These are phyloP conservation scores for Collichthys lucidus DNA, from an alignment of 2,113 vertebrate genomes.

Conservation along the genomic window DNA sequence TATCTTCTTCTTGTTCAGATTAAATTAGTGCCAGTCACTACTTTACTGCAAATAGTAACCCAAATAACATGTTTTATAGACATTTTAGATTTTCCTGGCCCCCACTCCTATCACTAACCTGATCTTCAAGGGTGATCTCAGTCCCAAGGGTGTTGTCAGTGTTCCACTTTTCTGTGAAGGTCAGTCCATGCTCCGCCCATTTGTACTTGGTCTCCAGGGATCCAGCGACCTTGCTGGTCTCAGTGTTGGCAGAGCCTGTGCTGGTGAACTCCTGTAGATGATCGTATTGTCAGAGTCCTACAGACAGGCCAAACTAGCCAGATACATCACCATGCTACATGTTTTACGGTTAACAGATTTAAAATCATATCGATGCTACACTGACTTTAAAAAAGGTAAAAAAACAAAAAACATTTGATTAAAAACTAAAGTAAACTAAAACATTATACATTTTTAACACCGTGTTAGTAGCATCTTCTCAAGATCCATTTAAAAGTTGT, in stretches of 20 bases:
- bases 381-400: no score
- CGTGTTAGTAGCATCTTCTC: neutral
- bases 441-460: neutral
- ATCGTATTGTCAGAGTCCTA: neutral
- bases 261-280: conserved; percentile 93
- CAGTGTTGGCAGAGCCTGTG: conserved; percentile 94
- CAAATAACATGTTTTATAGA: neutral
- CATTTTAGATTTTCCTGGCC: neutral
- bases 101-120: conserved; percentile 39
- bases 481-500: neutral
- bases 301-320: neutral
- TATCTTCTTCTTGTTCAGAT: no score
- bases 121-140: conserved; percentile 91
- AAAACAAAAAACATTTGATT: neutral
- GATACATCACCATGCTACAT: neutral
- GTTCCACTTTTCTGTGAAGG: conserved; percentile 98
- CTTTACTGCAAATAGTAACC: neutral
- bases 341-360: no score
- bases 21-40: neutral
- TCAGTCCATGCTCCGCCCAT: conserved; percentile 94
- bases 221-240: conserved; percentile 95
- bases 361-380: no score
- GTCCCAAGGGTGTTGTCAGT: conserved; percentile 97
- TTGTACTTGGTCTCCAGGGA: conserved; percentile 98
- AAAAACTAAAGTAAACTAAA: neutral